phyloP scores from a whole-genome alignment of 2,888 invertebrate species.

The Caradrina clavipalpis region DNA sequence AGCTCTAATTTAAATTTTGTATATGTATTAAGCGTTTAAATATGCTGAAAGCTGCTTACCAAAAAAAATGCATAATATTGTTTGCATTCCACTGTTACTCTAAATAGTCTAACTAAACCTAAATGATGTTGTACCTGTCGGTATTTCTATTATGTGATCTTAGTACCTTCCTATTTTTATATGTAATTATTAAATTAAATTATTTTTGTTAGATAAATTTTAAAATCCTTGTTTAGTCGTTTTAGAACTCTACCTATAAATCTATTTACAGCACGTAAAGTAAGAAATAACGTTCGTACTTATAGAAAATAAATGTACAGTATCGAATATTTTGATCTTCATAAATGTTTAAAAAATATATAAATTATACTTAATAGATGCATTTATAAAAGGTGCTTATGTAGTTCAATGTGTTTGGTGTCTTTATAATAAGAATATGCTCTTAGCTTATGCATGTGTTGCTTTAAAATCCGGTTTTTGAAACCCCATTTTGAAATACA shows the following conservation, averaged over 20 bases:
- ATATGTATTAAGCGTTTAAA: slow-evolving; percentile 10
- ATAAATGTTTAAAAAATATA: slow-evolving; percentile 33
- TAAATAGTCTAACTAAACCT: slow-evolving; percentile 22
- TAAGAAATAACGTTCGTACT: slow-evolving; percentile 30
- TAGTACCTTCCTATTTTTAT: slow-evolving; percentile 63
- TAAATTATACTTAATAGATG: slow-evolving; percentile 34
- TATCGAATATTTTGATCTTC: slow-evolving; percentile 46
- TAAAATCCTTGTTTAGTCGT: slow-evolving; percentile 49
- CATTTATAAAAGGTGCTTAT: slow-evolving; percentile 48
- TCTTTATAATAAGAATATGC: slow-evolving; percentile 13
- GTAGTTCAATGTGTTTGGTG: slow-evolving; percentile 45
- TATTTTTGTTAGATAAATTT: slow-evolving; percentile 57
- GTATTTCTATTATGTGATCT: slow-evolving; percentile 67
- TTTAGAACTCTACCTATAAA: slow-evolving; percentile 38
- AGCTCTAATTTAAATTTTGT: slow-evolving; percentile 18
- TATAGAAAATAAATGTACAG: slow-evolving; percentile 31
- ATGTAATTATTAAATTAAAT: slow-evolving; percentile 61
- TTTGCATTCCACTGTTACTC: slow-evolving; percentile 55
- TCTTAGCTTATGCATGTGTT: slow-evolving; percentile 32
- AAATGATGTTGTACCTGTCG: slow-evolving; percentile 60
- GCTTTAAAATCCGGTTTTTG: slow-evolving; percentile 8
- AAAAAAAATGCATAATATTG: slow-evolving; percentile 41
- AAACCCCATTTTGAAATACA: slow-evolving; percentile 1
- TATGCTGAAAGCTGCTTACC: slow-evolving; percentile 31
- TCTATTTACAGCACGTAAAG: slow-evolving; percentile 50